Evolutionary conservation across 2,797 vertebrate genomes (phyloP), one percentile per base, ranked within the genome.

Genomic region (Oreortyx pictus): DNA sequence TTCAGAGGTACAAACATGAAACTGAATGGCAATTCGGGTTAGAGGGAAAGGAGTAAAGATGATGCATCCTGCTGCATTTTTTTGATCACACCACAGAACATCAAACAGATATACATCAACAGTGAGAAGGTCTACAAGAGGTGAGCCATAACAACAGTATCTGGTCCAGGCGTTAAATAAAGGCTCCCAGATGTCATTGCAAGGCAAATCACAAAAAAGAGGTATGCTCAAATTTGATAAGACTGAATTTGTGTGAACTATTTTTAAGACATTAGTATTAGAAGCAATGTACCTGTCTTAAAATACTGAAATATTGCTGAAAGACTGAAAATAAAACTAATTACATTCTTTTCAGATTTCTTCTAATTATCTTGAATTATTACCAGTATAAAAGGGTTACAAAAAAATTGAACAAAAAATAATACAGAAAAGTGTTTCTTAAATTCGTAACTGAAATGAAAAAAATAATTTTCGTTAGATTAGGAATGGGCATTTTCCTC

Each of bases 151-250:
- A 82, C 61, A 25, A 27, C 8, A 15, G 25, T 22, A 16, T 25
- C 27, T 0, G 0, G 47, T 17, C 37, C 24, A 47, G 7, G 3
- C 44, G 49, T 18, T 39, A 68, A 67, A 57, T 9, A 4, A 66
- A 80, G 61, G 29, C 15, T 75, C 9, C 46, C 54, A 78, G n/a
- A 23, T 52, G n/a, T 22, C 35, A 46, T 47, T 61, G 29, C 8
- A 78, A 89, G 17, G 23, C 6, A 49, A 12, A 6, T 52, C 54
- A 65, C 5, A 12, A 77, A 66, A 74, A 66, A 35, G 5, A 46
- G 9, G 16, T 19, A 7, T 39, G 33, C 46, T 70, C 72, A 31
- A 64, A 11, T 80, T 57, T 52, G 4, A 29, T 9, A 23, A 65
- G 20, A 46, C 5, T 59, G 47, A 77, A 66, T 46, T 6, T 12